phyloP scores from a whole-genome alignment of 2,888 invertebrate species.

The Belgica antarctica region DNA sequence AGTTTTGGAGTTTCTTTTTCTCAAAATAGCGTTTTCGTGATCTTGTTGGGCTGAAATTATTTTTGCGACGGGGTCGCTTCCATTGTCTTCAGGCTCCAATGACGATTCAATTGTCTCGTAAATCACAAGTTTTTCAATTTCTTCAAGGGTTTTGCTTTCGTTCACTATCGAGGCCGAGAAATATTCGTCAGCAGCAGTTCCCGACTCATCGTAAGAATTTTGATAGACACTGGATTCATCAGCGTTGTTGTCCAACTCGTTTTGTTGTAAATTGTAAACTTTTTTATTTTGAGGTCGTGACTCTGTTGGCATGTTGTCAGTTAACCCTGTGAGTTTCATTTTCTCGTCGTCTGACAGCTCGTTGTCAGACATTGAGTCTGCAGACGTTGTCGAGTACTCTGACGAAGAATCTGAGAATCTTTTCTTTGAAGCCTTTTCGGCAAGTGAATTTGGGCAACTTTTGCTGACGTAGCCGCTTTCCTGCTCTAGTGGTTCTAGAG shows the following conservation, averaged over 20 bases:
- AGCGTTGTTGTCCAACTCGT: not conserved
- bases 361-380: slow-evolving; percentile 30
- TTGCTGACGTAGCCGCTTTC: slow-evolving; percentile 16
- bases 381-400: slow-evolving; percentile 28
- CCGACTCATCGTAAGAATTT: slow-evolving; percentile 27
- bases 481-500: slow-evolving; percentile 51
- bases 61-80: not conserved
- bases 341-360: slow-evolving; percentile 34
- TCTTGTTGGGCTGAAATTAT: not conserved
- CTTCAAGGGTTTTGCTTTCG: not conserved
- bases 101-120: not conserved
- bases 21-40: not conserved
- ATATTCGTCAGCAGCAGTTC: slow-evolving; percentile 40
- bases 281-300: not conserved
- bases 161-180: not conserved
- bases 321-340: slow-evolving; percentile 12
- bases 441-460: slow-evolving; percentile 21
- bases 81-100: not conserved
- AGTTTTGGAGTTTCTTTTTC: slow-evolving; percentile 4
- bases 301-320: not conserved
- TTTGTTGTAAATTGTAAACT: not conserved
- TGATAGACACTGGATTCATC: not conserved
- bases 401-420: slow-evolving; percentile 30
- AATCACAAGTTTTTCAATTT: not conserved
- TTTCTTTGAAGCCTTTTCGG: slow-evolving; percentile 7